Conservation (phyloP, 2,113 vertebrate genomes). For the Isurus oxyrinchus region DNA sequence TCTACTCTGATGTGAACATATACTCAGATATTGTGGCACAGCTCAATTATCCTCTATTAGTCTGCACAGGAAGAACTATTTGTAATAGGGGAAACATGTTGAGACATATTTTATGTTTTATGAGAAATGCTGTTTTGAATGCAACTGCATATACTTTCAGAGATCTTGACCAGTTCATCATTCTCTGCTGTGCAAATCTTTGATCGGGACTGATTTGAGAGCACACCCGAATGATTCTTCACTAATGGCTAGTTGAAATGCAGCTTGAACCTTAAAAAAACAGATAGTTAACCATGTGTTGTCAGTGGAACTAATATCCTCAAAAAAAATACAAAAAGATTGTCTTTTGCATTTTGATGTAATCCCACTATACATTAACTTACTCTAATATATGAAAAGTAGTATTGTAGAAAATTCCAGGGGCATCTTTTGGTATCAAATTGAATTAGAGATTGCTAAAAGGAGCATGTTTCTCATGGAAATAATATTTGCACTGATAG, state of each 20-base stretch:
- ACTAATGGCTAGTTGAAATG: neutral
- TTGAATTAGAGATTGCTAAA: neutral
- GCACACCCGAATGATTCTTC: neutral
- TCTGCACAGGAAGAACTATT: neutral
- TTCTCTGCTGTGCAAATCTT: slow-evolving; percentile 15
- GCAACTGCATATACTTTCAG: neutral
- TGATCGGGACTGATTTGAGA: slow-evolving; percentile 10
- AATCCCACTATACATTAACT: neutral
- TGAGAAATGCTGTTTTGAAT: slow-evolving; percentile 10
- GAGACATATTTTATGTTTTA: slow-evolving; percentile 22
- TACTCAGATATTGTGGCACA: neutral
- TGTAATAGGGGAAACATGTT: slow-evolving; percentile 17
- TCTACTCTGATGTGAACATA: neutral
- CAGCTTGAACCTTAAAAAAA: neutral
- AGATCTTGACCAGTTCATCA: neutral
- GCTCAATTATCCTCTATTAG: neutral
- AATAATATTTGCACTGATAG: neutral
- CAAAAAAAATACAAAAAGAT: neutral
- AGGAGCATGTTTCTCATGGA: neutral
- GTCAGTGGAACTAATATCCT: neutral
- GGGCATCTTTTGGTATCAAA: neutral
- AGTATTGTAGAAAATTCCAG: neutral
- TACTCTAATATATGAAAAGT: neutral
- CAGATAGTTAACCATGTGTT: slow-evolving; percentile 19
- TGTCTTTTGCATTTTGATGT: neutral